Base-by-base conservation (phyloP, 2,113 vertebrate species). In the Lampris incognitus region DNA sequence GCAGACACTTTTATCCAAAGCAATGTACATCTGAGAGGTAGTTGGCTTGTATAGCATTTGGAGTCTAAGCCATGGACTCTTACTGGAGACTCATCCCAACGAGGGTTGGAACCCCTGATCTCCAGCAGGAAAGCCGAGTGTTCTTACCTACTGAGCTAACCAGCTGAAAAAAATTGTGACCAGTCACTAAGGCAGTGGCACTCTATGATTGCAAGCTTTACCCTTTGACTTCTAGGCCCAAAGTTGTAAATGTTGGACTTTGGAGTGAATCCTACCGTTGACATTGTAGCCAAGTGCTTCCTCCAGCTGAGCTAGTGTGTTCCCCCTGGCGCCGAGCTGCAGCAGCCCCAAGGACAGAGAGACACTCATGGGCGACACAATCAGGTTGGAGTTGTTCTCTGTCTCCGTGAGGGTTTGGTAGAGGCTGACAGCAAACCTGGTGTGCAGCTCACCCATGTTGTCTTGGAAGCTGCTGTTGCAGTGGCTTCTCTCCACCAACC, bases 251-350 rank as follows among this genome's bases (percentile, higher is more conserved):
- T 40, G 55, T 9, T 51, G 13, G 38, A 9, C 39, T 39, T 55
- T 6, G 38, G 39, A 39, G 5, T 36, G 37, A 6, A 24, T 46
- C 91, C 90, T 93, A 97, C 97, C 95, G 0, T 92, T 94, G 63
- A 94, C 69, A 0, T 89, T 94, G 87, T 96, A 98, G 40, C 96
- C 96, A 72, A 97, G 87, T 1, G 88, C 88, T 9, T 82, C 88
- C 65, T 94, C 92, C 85, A 97, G 92, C 84, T 97, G 96, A 0
- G 0, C 78, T 60, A 94, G 85, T 0, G 96, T 98, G 78, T 94
- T 94, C 59, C 95, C 96, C 63, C 86, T 87, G 69, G 96, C 95
- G 9, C 96, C 96, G 0, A 97, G 92, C 86, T 97, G 96, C 85
- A 98, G 90, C 78, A 97, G 92, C 48, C 95, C 95, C 85, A 98